A percentile compares a stretch with the other conserved stretches of the same genome.
Conservation (phyloP, 2,888 invertebrate species). For the Torymus tubicola region DNA sequence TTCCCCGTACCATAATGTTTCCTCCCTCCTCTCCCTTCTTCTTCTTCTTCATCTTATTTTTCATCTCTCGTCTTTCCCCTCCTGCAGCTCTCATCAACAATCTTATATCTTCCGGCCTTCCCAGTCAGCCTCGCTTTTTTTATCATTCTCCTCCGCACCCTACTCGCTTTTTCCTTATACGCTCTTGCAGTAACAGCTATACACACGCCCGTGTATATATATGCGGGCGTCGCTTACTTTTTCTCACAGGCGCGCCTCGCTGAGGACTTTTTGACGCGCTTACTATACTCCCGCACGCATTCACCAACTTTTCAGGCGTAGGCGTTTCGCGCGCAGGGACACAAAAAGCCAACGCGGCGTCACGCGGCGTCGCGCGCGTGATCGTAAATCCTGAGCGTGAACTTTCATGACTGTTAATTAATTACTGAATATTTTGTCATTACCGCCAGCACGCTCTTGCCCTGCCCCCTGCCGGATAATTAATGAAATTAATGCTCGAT, state of each 20-base stretch:
- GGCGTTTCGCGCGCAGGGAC: constrained; percentile 1
- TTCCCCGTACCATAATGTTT: too few species aligned
- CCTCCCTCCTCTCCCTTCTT: not conserved
- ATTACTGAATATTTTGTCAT: constrained; percentile 56
- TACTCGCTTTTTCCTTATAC: too few species aligned
- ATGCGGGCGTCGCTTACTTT: not conserved
- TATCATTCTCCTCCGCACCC: not conserved
- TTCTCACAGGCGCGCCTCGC: not conserved
- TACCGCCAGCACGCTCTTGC: constrained; percentile 6
- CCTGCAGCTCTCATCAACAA: constrained; percentile 5
- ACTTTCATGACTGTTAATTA: constrained; percentile 57
- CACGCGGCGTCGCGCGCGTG: not conserved
- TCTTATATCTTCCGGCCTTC: constrained; percentile 1
- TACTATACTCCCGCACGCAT: not conserved
- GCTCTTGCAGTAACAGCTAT: too few species aligned
- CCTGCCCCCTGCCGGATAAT: constrained; percentile 21
- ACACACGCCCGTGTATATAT: too few species aligned
- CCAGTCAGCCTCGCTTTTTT: not conserved
- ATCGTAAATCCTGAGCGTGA: constrained; percentile 41
- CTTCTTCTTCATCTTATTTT: constrained; percentile 7
- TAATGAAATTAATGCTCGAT: constrained; percentile 57
- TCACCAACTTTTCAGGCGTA: constrained; percentile 16
- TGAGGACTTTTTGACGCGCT: constrained; percentile 26
- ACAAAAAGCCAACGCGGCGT: constrained; percentile 34
- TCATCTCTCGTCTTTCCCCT: not conserved